phyloP scores from a whole-genome alignment of 2,888 invertebrate genomes.

The Drosophila parthenogenetica region DNA sequence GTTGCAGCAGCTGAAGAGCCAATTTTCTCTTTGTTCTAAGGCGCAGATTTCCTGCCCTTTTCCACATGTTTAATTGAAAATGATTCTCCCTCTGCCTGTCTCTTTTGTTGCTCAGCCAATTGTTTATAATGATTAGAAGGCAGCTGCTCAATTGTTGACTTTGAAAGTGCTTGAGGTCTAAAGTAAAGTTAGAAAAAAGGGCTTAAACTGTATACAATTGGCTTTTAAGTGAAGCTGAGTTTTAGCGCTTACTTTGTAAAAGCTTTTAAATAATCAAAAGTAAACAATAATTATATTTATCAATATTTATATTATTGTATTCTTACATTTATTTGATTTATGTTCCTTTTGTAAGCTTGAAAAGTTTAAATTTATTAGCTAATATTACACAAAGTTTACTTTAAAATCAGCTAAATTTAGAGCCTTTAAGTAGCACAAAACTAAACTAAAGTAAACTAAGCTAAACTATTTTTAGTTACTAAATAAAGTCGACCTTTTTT shows the following conservation, averaged over 20 bases:
- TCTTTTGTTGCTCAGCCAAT: conserved; percentile 17
- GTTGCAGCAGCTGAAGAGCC: conserved; percentile 15
- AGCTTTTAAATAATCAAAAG: no score
- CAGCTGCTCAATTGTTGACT: conserved; percentile 41
- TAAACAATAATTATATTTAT: no score
- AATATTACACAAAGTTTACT: background rate
- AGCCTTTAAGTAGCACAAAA: background rate
- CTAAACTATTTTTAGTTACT: background rate
- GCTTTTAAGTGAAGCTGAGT: background rate
- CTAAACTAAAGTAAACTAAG: background rate
- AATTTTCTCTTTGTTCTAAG: conserved; percentile 61
- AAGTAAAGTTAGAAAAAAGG: background rate
- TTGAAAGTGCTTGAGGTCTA: conserved; percentile 13
- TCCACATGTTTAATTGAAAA: conserved; percentile 65
- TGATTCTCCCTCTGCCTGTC: conserved; percentile 5
- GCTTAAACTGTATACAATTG: no score
- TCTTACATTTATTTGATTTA: no score
- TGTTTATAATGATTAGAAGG: conserved; percentile 46
- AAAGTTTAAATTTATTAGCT: no score
- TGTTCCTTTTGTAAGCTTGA: no score
- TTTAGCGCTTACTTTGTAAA: background rate
- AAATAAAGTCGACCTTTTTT: background rate
- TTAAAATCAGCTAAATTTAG: no score
- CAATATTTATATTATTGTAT: no score
- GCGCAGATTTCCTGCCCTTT: conserved; percentile 52